Base-by-base conservation (phyloP, 30 jellyfish, hydroid and myxozoan genomes). In the Aurelia sp. region DNA sequence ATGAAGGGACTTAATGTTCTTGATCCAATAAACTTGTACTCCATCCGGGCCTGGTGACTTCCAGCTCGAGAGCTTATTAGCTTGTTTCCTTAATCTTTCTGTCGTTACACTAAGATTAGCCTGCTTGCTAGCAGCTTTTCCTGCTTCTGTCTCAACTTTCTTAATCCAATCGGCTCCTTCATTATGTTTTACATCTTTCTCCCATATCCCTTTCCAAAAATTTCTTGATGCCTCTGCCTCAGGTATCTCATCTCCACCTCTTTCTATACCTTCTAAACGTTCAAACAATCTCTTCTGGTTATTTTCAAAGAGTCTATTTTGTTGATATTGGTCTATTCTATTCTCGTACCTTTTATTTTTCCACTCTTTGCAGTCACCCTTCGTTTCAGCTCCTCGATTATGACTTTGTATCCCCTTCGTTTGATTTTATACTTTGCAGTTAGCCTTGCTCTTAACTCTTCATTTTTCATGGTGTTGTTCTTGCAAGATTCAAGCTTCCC, bases 341-440 rank as follows among this genome's bases (percentile, higher is more conserved):
- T n/a, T n/a, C n/a, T n/a, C n/a, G n/a, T n/a, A n/a, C n/a, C n/a
- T n/a, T n/a, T n/a, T n/a, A n/a, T n/a, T n/a, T n/a, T n/a, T n/a
- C 17, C 74, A 41, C 11, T 51, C 74, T 74, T 51, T 74, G 85
- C 85, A 44, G 85, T 74, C 47, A 74, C 85, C 74, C 85, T 74
- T 68, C 30, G 80, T 24, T 68, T 68, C 60, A 68, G 59, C 17
- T 68, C 80, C 80, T 68, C 80, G 17, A 68, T 68, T 24, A 68
- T 3, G 61, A 68, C 80, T 7, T 68, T 68, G 61, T 68, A 68
- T 68, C 80, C 80, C 80, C 58, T 68, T 74, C 44, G 73, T 74
- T 74, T 33, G 85, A 74, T 35, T 8, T 76, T 76, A 53, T 53
- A 50, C 47, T 51, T 18, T 76, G 15, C 75, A 10, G 3, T 0